Evolutionary conservation across 2,797 vertebrate genomes (phyloP), one percentile per base, ranked within the genome.

Genomic region (Crocodylus rhombifer): DNA sequence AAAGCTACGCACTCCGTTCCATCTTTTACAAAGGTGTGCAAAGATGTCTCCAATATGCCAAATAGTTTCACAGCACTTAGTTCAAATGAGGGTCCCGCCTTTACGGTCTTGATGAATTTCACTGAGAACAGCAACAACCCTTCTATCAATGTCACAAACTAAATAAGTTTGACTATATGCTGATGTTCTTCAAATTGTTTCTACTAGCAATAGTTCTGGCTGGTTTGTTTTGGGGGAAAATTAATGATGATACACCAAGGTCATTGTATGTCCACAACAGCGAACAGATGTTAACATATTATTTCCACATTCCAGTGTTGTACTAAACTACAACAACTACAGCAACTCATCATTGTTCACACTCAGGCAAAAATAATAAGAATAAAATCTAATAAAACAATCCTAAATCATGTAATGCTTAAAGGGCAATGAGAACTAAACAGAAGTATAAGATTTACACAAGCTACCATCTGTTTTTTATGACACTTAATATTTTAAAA

Each of bases 211-310:
- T 76, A 86, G 95, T 96, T 97, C 92, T 95, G 96, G 96, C 84
- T 97, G 96, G 95, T 93, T 97, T 96, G 92, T 90, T 97, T 95
- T n/a, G 73, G 88, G 95, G 95, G 93, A 79, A 92, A 96, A 96
- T 97, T 95, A 95, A 97, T 96, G 97, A 95, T 92, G 96, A 95
- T 90, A 93, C 90, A 93, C 86, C 97, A 97, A 97, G 97, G 97
- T 96, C 93, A 2, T 16, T 17, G 94, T 42, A 36, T 80, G 73
- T 93, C 82, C 77, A 86, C 94, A 92, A 96, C 16, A 92, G 60
- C 2, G 82, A 96, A 25, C 97, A 97, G 97, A 93, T 97, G 97
- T 84, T 96, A 96, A 74, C 95, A 93, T 83, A 92, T 96, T 94
- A 94, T 79, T 67, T 88, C 86, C 96, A 91, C 87, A n/a, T 17